Base-by-base conservation (phyloP, 2,113 vertebrate genomes). In the Glaucidium brasilianum region DNA sequence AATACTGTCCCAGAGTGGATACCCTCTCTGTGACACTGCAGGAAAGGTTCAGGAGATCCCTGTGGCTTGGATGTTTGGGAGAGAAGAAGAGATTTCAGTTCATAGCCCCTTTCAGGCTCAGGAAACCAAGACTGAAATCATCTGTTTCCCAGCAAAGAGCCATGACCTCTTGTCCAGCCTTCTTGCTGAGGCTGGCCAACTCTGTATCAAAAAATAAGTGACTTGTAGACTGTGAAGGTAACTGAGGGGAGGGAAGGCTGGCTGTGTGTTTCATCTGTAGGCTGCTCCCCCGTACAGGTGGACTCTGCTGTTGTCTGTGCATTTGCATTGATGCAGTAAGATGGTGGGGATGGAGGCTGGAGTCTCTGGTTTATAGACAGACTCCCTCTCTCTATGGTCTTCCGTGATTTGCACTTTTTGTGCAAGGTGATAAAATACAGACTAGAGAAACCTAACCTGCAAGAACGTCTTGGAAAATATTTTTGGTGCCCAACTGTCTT, bases 41-140 rank as follows among this genome's bases (percentile, higher is more conserved):
- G 10, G 3, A 34, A 74, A 47, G 18, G 34, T 15, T 12, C 29
- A 77, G 63, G 7, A 73, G 18, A 79, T 4, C 5, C 39, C 58
- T 0, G 0, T n/a, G 45, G 25, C 2, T 49, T 32, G n/a, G 22
- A 6, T 56, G 10, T 9, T 27, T 20, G 16, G 34, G 29, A 59
- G 18, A 56, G 5, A 34, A 89, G 26, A 53, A 32, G 47, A 67
- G 0, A 67, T 63, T 95, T 81, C 21, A 14, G 20, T 34, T 78
- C n/a, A 32, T 26, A 79, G 21, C 6, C 10, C 18, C 20, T 59
- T 27, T 64, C 0, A 12, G 52, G 18, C 53, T 88, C 55, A 62
- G 79, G 39, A 85, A 94, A 88, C 4, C 2, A 11, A 87, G 55
- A 52, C 47, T 32, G 30, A 91, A 89, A 62, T n/a, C 1, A 15